These are phyloP conservation scores for Crambe crambe DNA, from an alignment of 37 sponge, comb jelly and placozoan genomes.

Conservation along the genomic window DNA sequence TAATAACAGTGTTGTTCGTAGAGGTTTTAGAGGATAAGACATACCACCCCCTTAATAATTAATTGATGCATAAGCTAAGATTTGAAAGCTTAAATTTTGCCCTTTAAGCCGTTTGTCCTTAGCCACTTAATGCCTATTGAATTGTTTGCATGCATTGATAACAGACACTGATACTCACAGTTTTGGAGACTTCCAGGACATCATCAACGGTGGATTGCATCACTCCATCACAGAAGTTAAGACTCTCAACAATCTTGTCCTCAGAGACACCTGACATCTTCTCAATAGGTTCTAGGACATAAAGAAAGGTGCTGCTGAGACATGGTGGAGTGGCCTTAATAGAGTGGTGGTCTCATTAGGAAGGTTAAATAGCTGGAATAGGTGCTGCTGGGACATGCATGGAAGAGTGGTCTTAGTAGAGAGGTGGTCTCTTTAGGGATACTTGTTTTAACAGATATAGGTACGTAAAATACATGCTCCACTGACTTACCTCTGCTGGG, in stretches of 20 bases:
- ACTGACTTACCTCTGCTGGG: constrained; percentile 14
- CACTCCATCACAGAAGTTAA: not conserved
- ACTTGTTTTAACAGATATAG: not conserved
- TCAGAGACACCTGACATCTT: not conserved
- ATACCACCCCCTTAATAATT: no score
- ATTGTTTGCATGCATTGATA: no score
- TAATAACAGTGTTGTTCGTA: no score
- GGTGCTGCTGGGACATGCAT: not conserved
- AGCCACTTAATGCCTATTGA: no score
- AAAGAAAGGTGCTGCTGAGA: not conserved
- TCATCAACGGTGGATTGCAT: constrained; percentile 23
- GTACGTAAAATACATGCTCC: not conserved
- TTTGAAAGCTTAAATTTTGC: no score
- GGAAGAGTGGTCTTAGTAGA: not conserved
- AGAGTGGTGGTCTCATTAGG: not conserved
- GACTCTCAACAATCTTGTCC: constrained; percentile 10
- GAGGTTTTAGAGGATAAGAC: no score
- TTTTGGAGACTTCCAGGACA: not conserved
- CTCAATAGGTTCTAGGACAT: constrained; percentile 2
- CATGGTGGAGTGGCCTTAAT: not conserved
- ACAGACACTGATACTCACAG: constrained; percentile 10
- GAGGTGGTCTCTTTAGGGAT: not conserved
- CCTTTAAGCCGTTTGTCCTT: no score
- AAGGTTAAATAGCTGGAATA: not conserved
- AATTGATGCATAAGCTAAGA: no score